Conservation (phyloP, 2,113 vertebrate genomes). For the Hydrolagus affinis region DNA sequence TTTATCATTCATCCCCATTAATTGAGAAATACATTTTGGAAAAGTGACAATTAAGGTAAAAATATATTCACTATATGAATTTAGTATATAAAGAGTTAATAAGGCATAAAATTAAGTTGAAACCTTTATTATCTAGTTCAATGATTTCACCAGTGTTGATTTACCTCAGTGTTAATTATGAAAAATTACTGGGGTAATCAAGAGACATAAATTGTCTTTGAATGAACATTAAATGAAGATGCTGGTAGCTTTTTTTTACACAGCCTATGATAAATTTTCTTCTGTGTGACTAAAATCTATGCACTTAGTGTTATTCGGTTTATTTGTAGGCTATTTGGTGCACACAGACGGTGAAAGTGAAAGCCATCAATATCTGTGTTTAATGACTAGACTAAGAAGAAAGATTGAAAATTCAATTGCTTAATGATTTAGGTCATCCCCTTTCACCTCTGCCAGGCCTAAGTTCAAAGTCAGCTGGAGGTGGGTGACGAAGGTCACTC, state of each 20-base stretch:
- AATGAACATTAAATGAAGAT: conserved; percentile 19
- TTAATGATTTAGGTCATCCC: conserved; percentile 23
- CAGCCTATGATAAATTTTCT: not conserved
- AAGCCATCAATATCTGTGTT: not conserved
- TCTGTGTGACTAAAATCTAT: not conserved
- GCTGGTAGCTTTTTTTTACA: not conserved
- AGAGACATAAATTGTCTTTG: conserved; percentile 25
- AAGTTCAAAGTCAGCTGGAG: conserved; percentile 23
- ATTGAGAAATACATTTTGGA: not conserved
- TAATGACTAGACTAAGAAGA: not conserved
- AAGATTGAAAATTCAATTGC: conserved; percentile 1
- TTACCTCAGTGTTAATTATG: conserved; percentile 25
- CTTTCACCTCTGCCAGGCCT: conserved; percentile 9
- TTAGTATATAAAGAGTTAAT: conserved; percentile 24
- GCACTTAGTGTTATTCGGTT: not conserved
- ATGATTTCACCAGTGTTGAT: conserved; percentile 26
- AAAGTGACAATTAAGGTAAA: not conserved
- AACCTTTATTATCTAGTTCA: conserved; percentile 29
- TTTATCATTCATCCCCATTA: not conserved
- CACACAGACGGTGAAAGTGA: not conserved
- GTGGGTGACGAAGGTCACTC: conserved; percentile 23
- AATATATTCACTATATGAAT: conserved; percentile 7
- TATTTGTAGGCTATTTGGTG: not conserved
- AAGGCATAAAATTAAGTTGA: conserved; percentile 32
- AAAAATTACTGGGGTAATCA: conserved; percentile 25